Evolutionary conservation across 2,888 invertebrate species (phyloP).

Genomic region (Agrilus mali): DNA sequence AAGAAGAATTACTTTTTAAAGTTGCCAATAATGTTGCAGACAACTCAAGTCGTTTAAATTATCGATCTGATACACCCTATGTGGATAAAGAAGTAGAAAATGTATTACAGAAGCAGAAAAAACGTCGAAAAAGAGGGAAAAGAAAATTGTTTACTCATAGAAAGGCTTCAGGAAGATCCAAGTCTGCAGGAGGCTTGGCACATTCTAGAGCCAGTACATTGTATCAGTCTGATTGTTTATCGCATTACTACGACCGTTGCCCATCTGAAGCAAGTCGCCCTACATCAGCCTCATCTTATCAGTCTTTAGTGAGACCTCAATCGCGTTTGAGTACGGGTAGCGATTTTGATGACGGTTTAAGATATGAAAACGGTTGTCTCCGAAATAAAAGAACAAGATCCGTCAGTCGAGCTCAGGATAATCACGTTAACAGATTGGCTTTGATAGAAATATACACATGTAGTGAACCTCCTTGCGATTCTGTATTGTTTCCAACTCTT

Average conservation of each 20-base stretch:
- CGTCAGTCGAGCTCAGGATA: constrained; percentile 4
- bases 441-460: constrained; percentile 7
- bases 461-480: constrained; percentile 1
- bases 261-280: no score
- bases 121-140: constrained; percentile 6
- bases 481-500: constrained; percentile 4
- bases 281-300: background rate
- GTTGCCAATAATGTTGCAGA: no score
- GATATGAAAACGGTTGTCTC: constrained; percentile 2
- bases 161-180: background rate
- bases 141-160: background rate
- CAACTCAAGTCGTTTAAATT: no score
- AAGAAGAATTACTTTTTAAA: no score
- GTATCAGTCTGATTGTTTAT: background rate
- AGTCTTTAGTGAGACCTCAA: background rate
- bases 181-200: background rate
- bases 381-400: constrained; percentile 8
- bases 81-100: constrained; percentile 11
- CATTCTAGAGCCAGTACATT: background rate
- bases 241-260: background rate
- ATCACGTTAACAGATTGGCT: background rate
- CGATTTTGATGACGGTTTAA: background rate
- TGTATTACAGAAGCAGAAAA: constrained; percentile 3
- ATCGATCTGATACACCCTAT: constrained; percentile 7
- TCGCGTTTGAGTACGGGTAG: background rate